Percentiles rank a stretch among this genome's conserved stretches.
Conservation (phyloP, 2,113 vertebrate genomes). For the Cercopithecus mona region DNA sequence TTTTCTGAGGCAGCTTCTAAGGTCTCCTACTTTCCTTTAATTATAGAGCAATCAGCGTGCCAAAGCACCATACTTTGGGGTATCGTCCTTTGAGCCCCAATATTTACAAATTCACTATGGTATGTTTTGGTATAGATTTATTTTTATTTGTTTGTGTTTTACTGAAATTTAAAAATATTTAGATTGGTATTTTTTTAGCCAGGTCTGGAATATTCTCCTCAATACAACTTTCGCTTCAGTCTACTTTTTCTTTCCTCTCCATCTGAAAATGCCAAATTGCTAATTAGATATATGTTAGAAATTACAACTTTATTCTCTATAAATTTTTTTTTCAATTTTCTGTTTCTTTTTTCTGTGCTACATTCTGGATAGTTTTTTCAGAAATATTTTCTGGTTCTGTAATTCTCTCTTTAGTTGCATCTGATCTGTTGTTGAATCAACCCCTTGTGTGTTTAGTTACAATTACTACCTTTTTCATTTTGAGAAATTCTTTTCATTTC, state of each 20-base stretch:
- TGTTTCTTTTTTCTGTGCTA: not conserved
- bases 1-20: not conserved
- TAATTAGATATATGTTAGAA: not conserved
- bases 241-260: not conserved
- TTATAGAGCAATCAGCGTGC: not conserved
- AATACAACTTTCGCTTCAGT: not conserved
- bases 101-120: not conserved
- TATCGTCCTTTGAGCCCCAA: not conserved
- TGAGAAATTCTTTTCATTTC: not conserved
- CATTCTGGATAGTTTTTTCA: not conserved
- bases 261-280: not conserved
- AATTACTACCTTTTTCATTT: not conserved
- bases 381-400: not conserved
- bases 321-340: not conserved
- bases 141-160: not conserved
- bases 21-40: not conserved
- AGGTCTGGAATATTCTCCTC: not conserved
- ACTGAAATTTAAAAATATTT: not conserved
- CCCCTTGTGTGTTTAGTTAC: not conserved
- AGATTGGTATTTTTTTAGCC: not conserved
- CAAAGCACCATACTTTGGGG: not conserved
- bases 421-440: not conserved
- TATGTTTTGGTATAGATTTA: not conserved
- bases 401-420: conserved; percentile 31
- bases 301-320: not conserved